These are phyloP conservation scores for Agriotes lineatus DNA, from an alignment of 2,888 invertebrate species.

Conservation along the genomic window DNA sequence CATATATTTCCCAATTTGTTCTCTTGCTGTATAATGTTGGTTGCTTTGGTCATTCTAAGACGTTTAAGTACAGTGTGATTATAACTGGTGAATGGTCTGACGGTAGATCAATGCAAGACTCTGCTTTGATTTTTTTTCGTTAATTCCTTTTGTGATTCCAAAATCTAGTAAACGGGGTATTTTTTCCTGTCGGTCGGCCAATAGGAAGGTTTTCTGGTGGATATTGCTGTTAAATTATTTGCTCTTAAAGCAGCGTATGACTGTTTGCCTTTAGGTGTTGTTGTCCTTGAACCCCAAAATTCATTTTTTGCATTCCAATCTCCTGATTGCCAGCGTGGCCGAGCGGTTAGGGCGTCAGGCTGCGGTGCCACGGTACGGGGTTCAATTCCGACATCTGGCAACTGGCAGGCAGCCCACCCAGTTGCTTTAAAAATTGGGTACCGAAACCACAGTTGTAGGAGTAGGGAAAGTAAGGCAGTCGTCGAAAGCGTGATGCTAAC, in stretches of 20 bases:
- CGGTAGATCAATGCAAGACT: background rate
- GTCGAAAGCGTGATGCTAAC: too few species aligned
- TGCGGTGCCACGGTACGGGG: too few species aligned
- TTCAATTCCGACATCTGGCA: too few species aligned
- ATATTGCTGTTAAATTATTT: background rate
- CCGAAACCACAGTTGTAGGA: too few species aligned
- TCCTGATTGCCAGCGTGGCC: too few species aligned
- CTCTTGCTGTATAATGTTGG: constrained; percentile 16
- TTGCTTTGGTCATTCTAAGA: constrained; percentile 18
- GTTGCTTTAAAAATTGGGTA: too few species aligned
- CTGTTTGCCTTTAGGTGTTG: background rate
- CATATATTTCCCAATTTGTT: constrained; percentile 14
- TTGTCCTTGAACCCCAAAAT: background rate
- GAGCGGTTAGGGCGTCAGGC: too few species aligned
- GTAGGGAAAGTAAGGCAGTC: too few species aligned
- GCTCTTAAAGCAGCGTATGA: too few species aligned
- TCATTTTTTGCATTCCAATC: background rate
- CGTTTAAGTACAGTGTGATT: background rate
- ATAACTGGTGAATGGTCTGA: background rate
- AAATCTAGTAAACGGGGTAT: background rate
- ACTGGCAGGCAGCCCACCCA: too few species aligned
- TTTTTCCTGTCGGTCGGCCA: background rate
- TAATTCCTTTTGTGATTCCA: background rate
- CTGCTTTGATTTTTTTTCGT: background rate
- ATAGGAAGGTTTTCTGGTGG: background rate